A percentile compares a stretch with the other conserved stretches of the same genome.
phyloP scores from a whole-genome alignment of 2,797 vertebrate genomes.

The Hydrocynus forskahlii region DNA sequence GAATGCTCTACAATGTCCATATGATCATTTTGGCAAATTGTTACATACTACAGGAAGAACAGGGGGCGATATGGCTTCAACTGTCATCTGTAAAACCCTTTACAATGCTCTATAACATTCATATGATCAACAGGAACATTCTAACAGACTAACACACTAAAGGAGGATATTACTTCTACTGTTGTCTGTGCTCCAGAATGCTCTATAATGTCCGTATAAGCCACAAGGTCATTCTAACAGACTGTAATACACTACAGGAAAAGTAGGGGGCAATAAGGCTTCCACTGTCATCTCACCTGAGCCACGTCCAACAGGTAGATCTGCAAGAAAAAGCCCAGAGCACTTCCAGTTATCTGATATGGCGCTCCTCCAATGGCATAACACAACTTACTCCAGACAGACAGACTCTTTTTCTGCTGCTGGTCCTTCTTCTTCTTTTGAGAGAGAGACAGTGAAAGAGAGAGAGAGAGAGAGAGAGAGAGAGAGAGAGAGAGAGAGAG shows the following conservation, averaged over 20 bases:
- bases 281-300: conserved; percentile 82
- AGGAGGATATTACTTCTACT: no score
- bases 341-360: conserved; percentile 91
- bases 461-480: background rate
- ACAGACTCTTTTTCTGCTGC: conserved; percentile 73
- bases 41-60: no score
- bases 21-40: no score
- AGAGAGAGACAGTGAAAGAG: conserved; percentile 31
- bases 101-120: no score
- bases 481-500: background rate
- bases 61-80: no score
- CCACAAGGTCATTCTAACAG: background rate
- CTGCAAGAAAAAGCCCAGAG: conserved; percentile 93
- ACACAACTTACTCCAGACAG: conserved; percentile 86
- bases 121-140: no score
- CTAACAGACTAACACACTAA: no score
- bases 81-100: no score
- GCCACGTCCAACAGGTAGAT: conserved; percentile 96
- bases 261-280: background rate
- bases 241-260: background rate
- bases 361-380: conserved; percentile 93
- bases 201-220: no score
- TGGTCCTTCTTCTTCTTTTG: conserved; percentile 67
- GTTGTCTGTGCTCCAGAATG: no score
- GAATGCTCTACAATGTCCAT: no score